phyloP scores from a whole-genome alignment of 2,797 vertebrate genomes.

The Helostoma temminkii region DNA sequence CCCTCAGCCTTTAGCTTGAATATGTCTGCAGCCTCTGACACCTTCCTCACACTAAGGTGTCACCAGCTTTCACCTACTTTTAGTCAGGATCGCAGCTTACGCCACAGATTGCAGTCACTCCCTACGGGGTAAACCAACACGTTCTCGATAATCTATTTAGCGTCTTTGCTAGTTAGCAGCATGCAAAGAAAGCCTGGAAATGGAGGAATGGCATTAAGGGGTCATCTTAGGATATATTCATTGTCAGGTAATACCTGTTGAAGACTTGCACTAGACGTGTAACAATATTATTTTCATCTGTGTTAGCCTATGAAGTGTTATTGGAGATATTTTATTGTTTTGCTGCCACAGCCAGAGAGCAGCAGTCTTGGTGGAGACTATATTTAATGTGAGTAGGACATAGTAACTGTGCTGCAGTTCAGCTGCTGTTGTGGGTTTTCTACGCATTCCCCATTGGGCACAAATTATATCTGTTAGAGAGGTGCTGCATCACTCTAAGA shows the following conservation, averaged over 20 bases:
- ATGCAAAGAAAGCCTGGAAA: conserved; percentile 39
- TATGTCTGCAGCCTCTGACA: conserved; percentile 28
- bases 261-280: background rate
- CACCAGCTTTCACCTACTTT: conserved; percentile 15
- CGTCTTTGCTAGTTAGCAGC: conserved; percentile 36
- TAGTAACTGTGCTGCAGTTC: background rate
- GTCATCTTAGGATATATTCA: conserved; percentile 23
- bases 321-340: conserved; percentile 12
- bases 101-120: conserved; percentile 24
- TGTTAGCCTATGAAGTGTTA: conserved; percentile 1
- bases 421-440: background rate
- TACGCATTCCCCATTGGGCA: conserved; percentile 28
- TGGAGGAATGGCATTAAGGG: conserved; percentile 38
- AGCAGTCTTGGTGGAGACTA: conserved; percentile 21
- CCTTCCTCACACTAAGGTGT: conserved; percentile 29
- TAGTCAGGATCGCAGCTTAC: conserved; percentile 34
- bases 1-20: conserved; percentile 41
- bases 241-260: conserved; percentile 6
- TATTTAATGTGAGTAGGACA: background rate
- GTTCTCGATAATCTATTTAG: conserved; percentile 54
- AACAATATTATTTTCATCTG: conserved; percentile 7
- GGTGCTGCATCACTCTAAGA: conserved; percentile 39
- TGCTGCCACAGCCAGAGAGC: background rate
- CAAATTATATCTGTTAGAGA: conserved; percentile 17
- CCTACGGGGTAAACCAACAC: conserved; percentile 29